Base-by-base conservation (phyloP, 2,797 vertebrate genomes). In the Gallinago solitaria region DNA sequence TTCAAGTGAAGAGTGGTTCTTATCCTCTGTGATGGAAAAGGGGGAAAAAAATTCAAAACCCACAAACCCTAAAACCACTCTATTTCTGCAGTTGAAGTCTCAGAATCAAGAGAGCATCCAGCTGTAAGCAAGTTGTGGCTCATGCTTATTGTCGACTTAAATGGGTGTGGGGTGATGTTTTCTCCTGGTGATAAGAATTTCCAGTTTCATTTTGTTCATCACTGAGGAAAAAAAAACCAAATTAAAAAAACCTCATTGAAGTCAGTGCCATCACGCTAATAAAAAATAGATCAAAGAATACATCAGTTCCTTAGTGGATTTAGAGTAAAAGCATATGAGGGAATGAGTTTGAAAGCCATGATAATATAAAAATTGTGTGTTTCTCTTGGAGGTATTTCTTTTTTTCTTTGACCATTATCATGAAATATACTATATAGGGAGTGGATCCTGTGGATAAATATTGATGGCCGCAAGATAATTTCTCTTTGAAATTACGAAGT, bases 231-330 rank as follows among this genome's bases (percentile, higher is more conserved):
- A 69, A 69, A 89, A 85, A 90, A 35, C 39, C 23, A 76, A 73
- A 90, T 90, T 89, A 80, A 74, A 93, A 68, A 64, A 95, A 85
- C 50, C 54, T 87, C 73, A 81, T n/a, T 91, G 76, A 93, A 93
- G 83, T 95, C 33, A 35, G 45, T 59, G 47, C 39, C 74, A 83
- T 70, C 70, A 82, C 0, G 2, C 39, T 96, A 82, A 93, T 94
- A 85, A 96, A 94, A 95, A 92, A 84, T 81, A 92, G 82, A 92
- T 96, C 83, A 81, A 94, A 93, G 84, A 90, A 60, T 73, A 57
- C 81, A 90, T 83, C 83, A 85, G 69, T 79, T 74, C 64, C 63
- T 65, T 60, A 48, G 77, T 83, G 76, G 71, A 74, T 93, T 96
- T 83, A 75, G 69, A 91, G 85, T 94, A 86, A 96, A 96, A 81